Conservation (phyloP, 2,113 vertebrate genomes). For the Engraulis encrasicolus region DNA sequence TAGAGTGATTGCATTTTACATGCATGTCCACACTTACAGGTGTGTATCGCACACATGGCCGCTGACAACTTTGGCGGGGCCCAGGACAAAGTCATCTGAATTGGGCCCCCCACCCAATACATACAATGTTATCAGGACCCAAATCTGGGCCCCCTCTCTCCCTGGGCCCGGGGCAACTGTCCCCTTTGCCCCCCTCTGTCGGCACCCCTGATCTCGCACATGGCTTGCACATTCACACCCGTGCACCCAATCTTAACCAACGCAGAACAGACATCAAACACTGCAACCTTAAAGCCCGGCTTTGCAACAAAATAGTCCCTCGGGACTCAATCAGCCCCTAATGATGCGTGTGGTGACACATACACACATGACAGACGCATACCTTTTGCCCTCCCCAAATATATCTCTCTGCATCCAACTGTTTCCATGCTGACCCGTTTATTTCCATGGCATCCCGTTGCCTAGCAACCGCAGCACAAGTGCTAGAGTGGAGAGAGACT, state of each 20-base stretch:
- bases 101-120: too few species aligned
- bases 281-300: neutral
- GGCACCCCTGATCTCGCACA: too few species aligned
- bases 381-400: constrained; percentile 50
- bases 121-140: too few species aligned
- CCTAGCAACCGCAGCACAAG: constrained; percentile 79
- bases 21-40: neutral
- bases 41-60: constrained; percentile 31
- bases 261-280: too few species aligned
- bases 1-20: neutral
- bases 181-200: too few species aligned
- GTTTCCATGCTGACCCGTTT: constrained; percentile 70
- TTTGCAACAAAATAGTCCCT: neutral
- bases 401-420: constrained; percentile 59
- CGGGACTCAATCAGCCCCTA: neutral
- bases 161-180: too few species aligned
- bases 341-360: constrained; percentile 9
- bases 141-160: too few species aligned
- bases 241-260: neutral
- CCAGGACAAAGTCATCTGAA: too few species aligned
- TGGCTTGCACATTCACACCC: neutral
- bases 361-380: constrained; percentile 25
- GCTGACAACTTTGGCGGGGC: too few species aligned
- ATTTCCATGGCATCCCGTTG: constrained; percentile 71
- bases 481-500: constrained; percentile 76